Percentiles rank a stretch among this genome's conserved stretches.
Evolutionary conservation across 2,797 vertebrate genomes (phyloP).

Genomic region (Hypotaenidia philippensis): DNA sequence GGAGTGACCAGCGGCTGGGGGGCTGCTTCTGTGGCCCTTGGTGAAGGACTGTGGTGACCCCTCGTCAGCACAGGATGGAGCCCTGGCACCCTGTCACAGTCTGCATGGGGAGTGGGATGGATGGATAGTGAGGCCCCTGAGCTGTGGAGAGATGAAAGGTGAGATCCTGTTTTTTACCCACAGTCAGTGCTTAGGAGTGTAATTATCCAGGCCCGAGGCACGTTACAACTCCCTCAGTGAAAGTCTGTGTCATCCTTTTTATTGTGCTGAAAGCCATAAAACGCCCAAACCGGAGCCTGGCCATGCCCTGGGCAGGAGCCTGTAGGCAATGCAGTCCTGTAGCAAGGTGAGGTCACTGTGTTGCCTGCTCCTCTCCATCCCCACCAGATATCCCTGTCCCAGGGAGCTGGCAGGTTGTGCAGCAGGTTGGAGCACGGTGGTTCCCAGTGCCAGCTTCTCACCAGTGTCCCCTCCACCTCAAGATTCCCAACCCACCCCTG

Average conservation of each 20-base stretch:
- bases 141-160: not conserved
- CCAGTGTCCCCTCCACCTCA: accelerated
- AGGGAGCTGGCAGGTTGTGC: not conserved
- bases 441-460: not conserved
- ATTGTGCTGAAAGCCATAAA: not conserved
- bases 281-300: accelerated
- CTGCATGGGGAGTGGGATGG: accelerated
- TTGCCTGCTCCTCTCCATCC: accelerated
- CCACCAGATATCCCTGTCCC: accelerated
- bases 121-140: accelerated
- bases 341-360: not conserved
- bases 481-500: accelerated
- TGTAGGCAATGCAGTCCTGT: accelerated
- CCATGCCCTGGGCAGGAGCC: accelerated
- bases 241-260: not conserved
- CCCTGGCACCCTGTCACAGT: accelerated
- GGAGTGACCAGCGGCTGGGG: accelerated
- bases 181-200: not conserved
- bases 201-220: not conserved
- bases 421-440: too few relatives aligned
- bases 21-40: accelerated
- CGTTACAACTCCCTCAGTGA: not conserved
- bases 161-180: accelerated
- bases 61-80: not conserved
- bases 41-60: not conserved